Conservation (phyloP, 1,140 invertebrate species). For the Drosophila ficusphila region DNA sequence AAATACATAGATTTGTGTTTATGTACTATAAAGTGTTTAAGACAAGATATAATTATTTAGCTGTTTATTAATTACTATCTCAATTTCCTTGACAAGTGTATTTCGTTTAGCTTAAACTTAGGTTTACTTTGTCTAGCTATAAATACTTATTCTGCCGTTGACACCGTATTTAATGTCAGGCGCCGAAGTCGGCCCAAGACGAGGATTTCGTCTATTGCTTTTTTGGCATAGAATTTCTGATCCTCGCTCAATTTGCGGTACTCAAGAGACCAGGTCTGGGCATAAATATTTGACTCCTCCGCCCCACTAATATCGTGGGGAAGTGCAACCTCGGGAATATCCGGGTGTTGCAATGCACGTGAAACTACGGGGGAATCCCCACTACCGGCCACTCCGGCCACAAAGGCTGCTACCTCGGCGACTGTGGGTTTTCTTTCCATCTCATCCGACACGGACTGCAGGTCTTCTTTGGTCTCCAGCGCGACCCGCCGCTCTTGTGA, state of each 20-base stretch:
- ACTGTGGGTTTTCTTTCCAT: conserved; percentile 44
- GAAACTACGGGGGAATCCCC: neutral
- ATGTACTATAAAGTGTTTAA: too few relatives aligned
- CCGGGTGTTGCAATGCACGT: neutral
- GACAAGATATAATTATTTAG: neutral
- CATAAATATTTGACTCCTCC: conserved; percentile 59
- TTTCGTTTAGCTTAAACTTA: neutral
- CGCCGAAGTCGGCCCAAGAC: conserved; percentile 61
- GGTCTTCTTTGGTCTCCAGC: conserved; percentile 18
- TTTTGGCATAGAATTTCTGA: conserved; percentile 66
- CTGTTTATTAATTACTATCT: neutral
- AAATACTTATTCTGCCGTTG: conserved; percentile 29
- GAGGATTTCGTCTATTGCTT: conserved; percentile 70
- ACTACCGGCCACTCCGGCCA: neutral
- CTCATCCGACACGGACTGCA: conserved; percentile 24
- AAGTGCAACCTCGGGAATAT: conserved; percentile 16
- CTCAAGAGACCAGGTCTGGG: conserved; percentile 65
- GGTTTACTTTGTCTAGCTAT: conserved; percentile 1
- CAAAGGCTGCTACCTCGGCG: conserved; percentile 37
- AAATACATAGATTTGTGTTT: too few relatives aligned
- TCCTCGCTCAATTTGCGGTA: conserved; percentile 67
- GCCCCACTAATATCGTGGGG: conserved; percentile 34
- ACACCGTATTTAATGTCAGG: conserved; percentile 59
- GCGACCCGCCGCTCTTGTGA: conserved; percentile 10
- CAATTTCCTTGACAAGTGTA: too few relatives aligned